Percentiles rank a stretch among this genome's conserved stretches.
These are phyloP conservation scores for Intellagama lesueurii DNA, from an alignment of 2,797 vertebrate species.

Conservation along the genomic window DNA sequence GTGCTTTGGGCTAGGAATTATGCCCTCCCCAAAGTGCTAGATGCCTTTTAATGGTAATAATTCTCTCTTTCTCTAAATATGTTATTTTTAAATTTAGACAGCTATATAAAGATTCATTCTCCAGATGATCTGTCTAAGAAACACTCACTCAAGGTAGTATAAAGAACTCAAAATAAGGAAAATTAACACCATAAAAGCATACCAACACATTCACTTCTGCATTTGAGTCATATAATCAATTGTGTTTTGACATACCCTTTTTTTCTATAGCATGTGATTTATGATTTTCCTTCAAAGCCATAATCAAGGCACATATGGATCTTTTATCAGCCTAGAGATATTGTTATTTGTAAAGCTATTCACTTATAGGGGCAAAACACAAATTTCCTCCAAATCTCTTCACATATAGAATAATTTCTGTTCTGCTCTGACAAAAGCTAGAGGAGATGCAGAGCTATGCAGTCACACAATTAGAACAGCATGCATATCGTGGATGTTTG, in stretches of 20 bases:
- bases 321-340: background rate
- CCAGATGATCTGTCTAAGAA: background rate
- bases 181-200: background rate
- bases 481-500: background rate
- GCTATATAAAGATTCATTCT: background rate
- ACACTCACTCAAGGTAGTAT: background rate
- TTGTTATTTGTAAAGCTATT: background rate
- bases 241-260: background rate
- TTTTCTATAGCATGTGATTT: background rate
- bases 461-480: background rate
- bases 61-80: background rate
- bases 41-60: background rate
- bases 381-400: background rate
- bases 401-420: background rate
- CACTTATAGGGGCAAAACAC: background rate
- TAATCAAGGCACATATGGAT: background rate
- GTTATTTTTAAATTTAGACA: background rate
- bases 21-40: background rate
- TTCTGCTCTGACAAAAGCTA: slow-evolving; percentile 8
- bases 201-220: background rate
- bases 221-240: background rate
- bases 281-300: background rate
- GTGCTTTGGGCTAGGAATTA: background rate
- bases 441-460: slow-evolving; percentile 19
- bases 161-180: slow-evolving; percentile 1